phyloP scores from a whole-genome alignment of 1,140 invertebrate species.

The Scaptomyza montana region DNA sequence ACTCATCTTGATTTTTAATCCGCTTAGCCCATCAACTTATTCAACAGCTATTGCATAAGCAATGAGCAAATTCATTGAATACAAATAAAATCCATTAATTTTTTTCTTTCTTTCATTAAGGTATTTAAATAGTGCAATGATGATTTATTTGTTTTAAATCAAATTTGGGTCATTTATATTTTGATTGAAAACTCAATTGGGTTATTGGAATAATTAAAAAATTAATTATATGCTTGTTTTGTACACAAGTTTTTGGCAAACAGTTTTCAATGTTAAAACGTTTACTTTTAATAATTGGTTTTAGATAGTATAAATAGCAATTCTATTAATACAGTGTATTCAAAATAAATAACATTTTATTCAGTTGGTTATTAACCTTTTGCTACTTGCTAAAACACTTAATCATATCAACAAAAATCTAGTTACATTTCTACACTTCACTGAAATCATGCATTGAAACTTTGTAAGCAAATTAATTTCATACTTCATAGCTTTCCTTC shows the following conservation, averaged over 20 bases:
- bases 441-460: not conserved
- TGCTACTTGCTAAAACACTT: no score
- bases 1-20: slow-evolving; percentile 15
- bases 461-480: slow-evolving; percentile 33
- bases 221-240: not conserved
- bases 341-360: no score
- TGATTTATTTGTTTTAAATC: not conserved
- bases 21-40: slow-evolving; percentile 48
- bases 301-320: no score
- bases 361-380: no score
- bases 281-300: no score
- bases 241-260: not conserved
- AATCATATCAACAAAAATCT: not conserved
- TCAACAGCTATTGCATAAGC: slow-evolving; percentile 8
- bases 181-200: not conserved
- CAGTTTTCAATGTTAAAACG: no score
- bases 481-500: not conserved
- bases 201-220: not conserved
- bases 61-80: slow-evolving; percentile 12
- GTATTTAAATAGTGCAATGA: slow-evolving; percentile 5
- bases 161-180: not conserved
- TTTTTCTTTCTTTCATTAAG: not conserved
- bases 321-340: no score
- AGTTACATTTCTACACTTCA: not conserved
- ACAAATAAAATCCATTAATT: not conserved